Evolutionary conservation across 2,888 invertebrate genomes (phyloP).

Genomic region (Noctua pronuba): DNA sequence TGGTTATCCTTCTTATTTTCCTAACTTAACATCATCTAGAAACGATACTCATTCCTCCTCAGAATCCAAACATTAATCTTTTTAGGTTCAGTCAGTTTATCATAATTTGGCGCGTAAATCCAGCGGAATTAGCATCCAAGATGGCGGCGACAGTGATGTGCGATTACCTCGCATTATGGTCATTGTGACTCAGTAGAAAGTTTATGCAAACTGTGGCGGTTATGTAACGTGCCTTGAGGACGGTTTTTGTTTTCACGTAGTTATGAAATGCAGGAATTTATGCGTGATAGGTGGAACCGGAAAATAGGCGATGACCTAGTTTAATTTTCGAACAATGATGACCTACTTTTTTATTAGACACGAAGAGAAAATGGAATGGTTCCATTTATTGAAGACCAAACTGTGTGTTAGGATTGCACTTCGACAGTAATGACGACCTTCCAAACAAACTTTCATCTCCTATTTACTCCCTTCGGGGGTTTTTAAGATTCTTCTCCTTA

Average conservation of each 20-base stretch:
- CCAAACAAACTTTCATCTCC: no score
- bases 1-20: background rate
- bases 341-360: background rate
- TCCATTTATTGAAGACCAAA: background rate
- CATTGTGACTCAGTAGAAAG: constrained; percentile 61
- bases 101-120: constrained; percentile 32
- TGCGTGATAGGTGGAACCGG: background rate
- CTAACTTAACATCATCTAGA: background rate
- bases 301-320: background rate
- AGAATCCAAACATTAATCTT: constrained; percentile 1
- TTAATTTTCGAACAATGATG: background rate
- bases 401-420: background rate
- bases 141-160: constrained; percentile 39
- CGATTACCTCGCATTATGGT: constrained; percentile 43
- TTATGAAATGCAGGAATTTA: constrained; percentile 30
- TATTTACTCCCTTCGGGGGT: no score
- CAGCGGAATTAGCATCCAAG: constrained; percentile 32
- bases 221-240: constrained; percentile 42
- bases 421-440: no score
- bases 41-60: constrained; percentile 4
- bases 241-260: constrained; percentile 29
- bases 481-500: no score
- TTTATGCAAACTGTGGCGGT: constrained; percentile 46
- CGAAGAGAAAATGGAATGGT: background rate
- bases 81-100: constrained; percentile 17